Evolutionary conservation across 2,113 vertebrate species (phyloP), one percentile per base, ranked within the genome.

Genomic region (Anhinga anhinga): DNA sequence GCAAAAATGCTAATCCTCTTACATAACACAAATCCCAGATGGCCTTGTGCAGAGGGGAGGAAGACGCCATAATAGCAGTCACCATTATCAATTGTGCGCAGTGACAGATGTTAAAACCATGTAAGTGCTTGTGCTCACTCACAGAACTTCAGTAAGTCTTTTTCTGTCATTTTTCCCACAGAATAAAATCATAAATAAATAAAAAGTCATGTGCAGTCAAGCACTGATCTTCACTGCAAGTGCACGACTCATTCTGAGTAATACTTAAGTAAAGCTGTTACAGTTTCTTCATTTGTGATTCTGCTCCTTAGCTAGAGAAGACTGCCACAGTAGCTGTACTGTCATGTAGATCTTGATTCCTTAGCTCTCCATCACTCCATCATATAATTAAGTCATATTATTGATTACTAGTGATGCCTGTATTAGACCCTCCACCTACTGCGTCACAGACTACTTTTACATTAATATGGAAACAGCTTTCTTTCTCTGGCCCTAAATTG

Each of bases 1-100:
- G 90, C 93, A 93, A 95, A 97, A 98, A 97, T 97, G 97, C 96
- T 97, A 96, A 97, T 92, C 93, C 97, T 97, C 94, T 88, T 97
- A 96, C 91, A 94, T 92, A 97, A 96, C 97, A 96, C 96, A 98
- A 95, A 95, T 93, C 97, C 97, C 98, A 98, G 98, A 97, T 98
- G 98, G 98, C 94, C 97, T 93, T 94, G 91, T 96, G 90, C 62
- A 17, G 90, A 96, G 95, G 84, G 91, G 95, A 97, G 93, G 97
- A 97, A 96, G 95, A 94, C 93, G 85, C 97, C 88, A 40, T 79
- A 49, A 96, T 95, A 97, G 96, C 91, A 96, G 88, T 88, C 93
- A 84, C 92, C 92, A 96, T 96, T 96, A 96, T 94, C 94, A 92
- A n/a, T 93, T 97, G 92, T 96, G 72, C 58, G 45, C 29, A 7